Evolutionary conservation across 2,797 vertebrate species (phyloP).

Genomic region (Lerista edwardsae): DNA sequence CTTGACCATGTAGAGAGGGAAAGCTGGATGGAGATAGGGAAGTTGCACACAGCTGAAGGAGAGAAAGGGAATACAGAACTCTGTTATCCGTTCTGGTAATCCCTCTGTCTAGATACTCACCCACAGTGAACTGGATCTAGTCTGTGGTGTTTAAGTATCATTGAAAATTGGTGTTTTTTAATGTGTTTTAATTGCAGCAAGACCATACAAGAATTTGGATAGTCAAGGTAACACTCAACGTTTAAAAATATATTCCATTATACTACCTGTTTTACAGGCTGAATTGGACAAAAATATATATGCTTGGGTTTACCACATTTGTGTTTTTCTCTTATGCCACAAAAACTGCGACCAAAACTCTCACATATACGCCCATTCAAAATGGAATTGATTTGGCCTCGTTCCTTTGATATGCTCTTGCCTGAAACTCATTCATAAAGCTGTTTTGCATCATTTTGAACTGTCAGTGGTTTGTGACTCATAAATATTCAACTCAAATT

Average conservation of each 20-base stretch:
- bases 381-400: constrained; percentile 79
- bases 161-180: constrained; percentile 47
- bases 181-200: constrained; percentile 36
- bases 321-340: constrained; percentile 70
- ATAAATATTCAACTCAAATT: constrained; percentile 83
- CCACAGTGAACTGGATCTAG: background rate
- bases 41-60: background rate
- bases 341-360: constrained; percentile 78
- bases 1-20: background rate
- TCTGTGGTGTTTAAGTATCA: constrained; percentile 28
- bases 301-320: constrained; percentile 66
- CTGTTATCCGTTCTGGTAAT: background rate
- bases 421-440: constrained; percentile 83
- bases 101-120: too few species aligned
- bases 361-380: constrained; percentile 79
- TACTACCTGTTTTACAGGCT: constrained; percentile 53
- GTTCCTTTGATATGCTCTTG: constrained; percentile 77
- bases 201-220: constrained; percentile 22
- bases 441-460: constrained; percentile 82
- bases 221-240: constrained; percentile 40
- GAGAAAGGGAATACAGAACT: background rate
- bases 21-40: background rate
- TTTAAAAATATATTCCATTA: background rate
- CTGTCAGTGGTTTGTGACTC: constrained; percentile 81
- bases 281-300: constrained; percentile 73